These are phyloP conservation scores for Bombus vancouverensis DNA, from an alignment of 1,140 invertebrate species.

Conservation along the genomic window DNA sequence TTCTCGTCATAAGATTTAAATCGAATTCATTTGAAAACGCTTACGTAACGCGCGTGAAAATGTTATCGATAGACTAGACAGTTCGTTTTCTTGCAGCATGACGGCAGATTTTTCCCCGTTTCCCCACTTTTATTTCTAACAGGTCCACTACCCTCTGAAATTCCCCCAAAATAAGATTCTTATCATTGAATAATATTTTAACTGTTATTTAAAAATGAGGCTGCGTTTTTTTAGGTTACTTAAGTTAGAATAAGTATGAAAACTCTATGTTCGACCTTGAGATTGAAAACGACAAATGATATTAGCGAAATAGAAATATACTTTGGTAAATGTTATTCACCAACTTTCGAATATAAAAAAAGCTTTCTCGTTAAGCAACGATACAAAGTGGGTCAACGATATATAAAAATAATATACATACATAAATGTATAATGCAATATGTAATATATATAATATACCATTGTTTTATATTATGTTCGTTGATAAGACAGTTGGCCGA, in stretches of 20 bases:
- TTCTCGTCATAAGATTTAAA: no score
- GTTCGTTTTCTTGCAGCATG: not conserved
- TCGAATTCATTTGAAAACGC: not conserved
- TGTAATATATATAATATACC: no score
- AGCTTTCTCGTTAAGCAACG: no score
- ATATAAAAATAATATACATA: no score
- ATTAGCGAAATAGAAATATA: no score
- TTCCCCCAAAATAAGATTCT: not conserved
- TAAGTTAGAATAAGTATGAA: no score
- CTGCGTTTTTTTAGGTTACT: not conserved
- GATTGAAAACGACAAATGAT: no score
- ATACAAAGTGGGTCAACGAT: no score
- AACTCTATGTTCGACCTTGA: no score
- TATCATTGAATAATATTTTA: not conserved
- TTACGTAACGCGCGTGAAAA: not conserved
- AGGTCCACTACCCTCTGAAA: not conserved
- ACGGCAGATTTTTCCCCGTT: not conserved
- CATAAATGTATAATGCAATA: no score
- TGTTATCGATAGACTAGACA: not conserved
- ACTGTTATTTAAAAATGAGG: not conserved
- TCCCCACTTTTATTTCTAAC: not conserved
- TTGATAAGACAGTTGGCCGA: not conserved
- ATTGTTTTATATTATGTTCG: not conserved
- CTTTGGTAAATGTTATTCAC: no score
- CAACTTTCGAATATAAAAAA: no score